Conservation (phyloP, 1,140 invertebrate species). For the Euschistus heros region DNA sequence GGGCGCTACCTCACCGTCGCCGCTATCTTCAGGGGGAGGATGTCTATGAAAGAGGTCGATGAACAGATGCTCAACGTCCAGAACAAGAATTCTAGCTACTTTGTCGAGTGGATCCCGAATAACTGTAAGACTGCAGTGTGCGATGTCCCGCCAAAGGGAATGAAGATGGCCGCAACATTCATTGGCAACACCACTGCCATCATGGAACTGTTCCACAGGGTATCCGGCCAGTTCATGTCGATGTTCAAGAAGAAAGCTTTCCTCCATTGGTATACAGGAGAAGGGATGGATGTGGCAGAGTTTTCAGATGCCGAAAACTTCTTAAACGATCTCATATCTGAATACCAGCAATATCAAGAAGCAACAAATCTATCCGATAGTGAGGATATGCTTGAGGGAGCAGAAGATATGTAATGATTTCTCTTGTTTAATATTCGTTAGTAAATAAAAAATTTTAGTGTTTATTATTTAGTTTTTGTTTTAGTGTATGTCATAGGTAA, state of each 20-base stretch:
- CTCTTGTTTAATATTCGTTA: no score
- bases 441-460: no score
- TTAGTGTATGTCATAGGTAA: no score
- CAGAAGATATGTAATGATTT: neutral
- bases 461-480: no score
- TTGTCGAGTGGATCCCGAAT: conserved; percentile 50
- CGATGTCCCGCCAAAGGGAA: conserved; percentile 45
- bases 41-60: conserved; percentile 42
- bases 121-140: conserved; percentile 49
- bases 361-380: conserved; percentile 38
- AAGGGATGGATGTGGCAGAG: conserved; percentile 70
- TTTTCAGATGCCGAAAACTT: conserved; percentile 62
- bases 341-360: conserved; percentile 70
- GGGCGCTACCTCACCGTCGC: conserved; percentile 48
- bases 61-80: conserved; percentile 52
- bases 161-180: conserved; percentile 38
- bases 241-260: conserved; percentile 59
- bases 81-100: conserved; percentile 53
- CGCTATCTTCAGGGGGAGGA: conserved; percentile 59
- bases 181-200: conserved; percentile 35
- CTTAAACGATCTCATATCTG: conserved; percentile 68
- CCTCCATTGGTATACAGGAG: conserved; percentile 57
- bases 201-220: conserved; percentile 35
- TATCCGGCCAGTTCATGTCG: conserved; percentile 41
- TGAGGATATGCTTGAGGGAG: neutral